Percentiles rank a stretch among this genome's conserved stretches.
Conservation (phyloP, 1,140 invertebrate genomes). For the Mactra quadrangularis region DNA sequence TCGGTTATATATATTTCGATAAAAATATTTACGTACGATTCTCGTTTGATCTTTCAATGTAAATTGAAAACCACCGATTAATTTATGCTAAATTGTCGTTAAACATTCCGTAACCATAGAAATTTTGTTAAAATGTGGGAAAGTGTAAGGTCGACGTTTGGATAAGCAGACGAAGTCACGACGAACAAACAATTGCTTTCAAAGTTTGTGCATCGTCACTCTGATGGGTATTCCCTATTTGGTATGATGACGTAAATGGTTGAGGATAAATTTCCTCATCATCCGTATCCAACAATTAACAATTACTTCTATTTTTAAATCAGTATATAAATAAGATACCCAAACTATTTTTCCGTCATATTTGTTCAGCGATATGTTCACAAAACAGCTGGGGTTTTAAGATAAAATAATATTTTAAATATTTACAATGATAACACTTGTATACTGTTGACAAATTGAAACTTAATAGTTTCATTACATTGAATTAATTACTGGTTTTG, state of each 20-base stretch:
- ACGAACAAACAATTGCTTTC: neutral
- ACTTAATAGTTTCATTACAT: too few relatives aligned
- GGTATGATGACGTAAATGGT: slow-evolving; percentile 14
- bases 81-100: neutral
- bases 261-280: neutral
- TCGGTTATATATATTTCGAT: neutral
- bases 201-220: neutral
- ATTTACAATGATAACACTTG: too few relatives aligned
- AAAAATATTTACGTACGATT: too few relatives aligned
- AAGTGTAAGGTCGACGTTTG: neutral
- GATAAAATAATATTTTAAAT: too few relatives aligned
- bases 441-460: too few relatives aligned
- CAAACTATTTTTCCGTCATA: too few relatives aligned
- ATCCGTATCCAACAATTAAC: slow-evolving; percentile 22
- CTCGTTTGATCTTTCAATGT: slow-evolving; percentile 4
- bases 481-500: too few relatives aligned
- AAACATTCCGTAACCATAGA: slow-evolving; percentile 17
- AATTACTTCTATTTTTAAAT: neutral
- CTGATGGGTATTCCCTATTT: neutral
- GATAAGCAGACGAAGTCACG: neutral
- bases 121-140: slow-evolving; percentile 3
- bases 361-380: too few relatives aligned
- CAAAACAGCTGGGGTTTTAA: too few relatives aligned
- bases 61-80: slow-evolving; percentile 21
- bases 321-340: too few relatives aligned